A percentile compares a stretch with the other conserved stretches of the same genome.
Conservation (phyloP, 2,888 invertebrate genomes). For the Octodonta nipae region DNA sequence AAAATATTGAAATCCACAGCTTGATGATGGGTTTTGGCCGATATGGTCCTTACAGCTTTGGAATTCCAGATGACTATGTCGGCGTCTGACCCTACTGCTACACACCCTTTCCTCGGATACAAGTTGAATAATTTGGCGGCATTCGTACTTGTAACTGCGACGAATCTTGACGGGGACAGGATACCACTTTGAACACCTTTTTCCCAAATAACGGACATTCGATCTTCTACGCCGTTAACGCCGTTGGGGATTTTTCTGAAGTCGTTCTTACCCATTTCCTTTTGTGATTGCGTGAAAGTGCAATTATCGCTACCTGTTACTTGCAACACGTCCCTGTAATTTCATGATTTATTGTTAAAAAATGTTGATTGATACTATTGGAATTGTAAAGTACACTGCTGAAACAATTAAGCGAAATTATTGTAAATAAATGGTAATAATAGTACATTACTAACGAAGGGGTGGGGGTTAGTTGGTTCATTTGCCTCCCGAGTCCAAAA, state of each 20-base stretch:
- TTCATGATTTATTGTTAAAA: no score
- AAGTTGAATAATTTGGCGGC: constrained; percentile 96
- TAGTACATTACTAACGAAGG: no score
- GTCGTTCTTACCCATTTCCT: constrained; percentile 73
- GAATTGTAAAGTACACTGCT: no score
- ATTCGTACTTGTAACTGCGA: constrained; percentile 88
- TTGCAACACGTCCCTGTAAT: constrained; percentile 85
- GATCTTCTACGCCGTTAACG: constrained; percentile 92
- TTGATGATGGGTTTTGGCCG: constrained; percentile 82
- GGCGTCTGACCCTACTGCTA: constrained; percentile 87
- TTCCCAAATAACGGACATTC: constrained; percentile 96
- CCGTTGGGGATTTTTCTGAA: constrained; percentile 93
- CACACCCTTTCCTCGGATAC: constrained; percentile 88
- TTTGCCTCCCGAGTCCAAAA: no score
- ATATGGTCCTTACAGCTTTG: constrained; percentile 67
- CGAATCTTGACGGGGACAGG: constrained; percentile 79
- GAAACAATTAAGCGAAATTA: no score
- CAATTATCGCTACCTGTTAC: constrained; percentile 94
- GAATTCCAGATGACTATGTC: constrained; percentile 97
- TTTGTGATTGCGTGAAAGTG: constrained; percentile 84
- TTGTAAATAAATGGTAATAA: no score
- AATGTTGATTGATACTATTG: no score
- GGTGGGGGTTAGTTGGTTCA: no score
- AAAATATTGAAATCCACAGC: constrained; percentile 95
- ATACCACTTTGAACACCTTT: constrained; percentile 81